A percentile compares a stretch with the other conserved stretches of the same genome.
Conservation (phyloP, 2,888 invertebrate species). For the Ormia ochracea region DNA sequence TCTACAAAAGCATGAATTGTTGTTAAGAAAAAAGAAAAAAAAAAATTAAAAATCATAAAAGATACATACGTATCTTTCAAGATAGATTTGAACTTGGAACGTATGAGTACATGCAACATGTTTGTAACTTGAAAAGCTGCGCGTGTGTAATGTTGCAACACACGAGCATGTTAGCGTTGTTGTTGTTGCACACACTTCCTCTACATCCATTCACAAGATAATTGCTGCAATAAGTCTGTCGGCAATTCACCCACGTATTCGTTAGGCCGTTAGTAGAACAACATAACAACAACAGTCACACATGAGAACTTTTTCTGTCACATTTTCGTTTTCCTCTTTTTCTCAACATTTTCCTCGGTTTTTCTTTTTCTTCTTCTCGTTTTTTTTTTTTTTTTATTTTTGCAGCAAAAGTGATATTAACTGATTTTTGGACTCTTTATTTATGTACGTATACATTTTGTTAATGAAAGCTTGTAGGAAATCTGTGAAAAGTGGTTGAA, state of each 20-base stretch:
- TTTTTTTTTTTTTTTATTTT: background rate
- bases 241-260: conserved; percentile 37
- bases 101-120: background rate
- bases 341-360: no score
- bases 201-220: background rate
- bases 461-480: conserved; percentile 26
- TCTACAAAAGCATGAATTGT: background rate
- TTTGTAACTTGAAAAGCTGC: background rate
- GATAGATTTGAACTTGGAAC: conserved; percentile 17
- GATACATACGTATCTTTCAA: no score
- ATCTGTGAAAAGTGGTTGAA: conserved; percentile 40
- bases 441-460: background rate
- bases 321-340: no score
- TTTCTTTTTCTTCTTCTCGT: no score
- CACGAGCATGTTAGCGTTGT: no score
- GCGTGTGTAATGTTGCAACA: conserved; percentile 6
- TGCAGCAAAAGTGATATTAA: conserved; percentile 8
- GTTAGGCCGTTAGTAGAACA: background rate
- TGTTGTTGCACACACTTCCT: background rate
- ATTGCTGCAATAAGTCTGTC: background rate
- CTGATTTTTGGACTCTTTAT: conserved; percentile 4
- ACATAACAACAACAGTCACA: conserved; percentile 5
- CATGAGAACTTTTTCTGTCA: conserved; percentile 39
- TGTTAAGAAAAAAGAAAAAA: conserved; percentile 15
- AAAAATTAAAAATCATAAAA: no score